Conservation (phyloP, 2,113 vertebrate genomes). For the Python bivittatus region DNA sequence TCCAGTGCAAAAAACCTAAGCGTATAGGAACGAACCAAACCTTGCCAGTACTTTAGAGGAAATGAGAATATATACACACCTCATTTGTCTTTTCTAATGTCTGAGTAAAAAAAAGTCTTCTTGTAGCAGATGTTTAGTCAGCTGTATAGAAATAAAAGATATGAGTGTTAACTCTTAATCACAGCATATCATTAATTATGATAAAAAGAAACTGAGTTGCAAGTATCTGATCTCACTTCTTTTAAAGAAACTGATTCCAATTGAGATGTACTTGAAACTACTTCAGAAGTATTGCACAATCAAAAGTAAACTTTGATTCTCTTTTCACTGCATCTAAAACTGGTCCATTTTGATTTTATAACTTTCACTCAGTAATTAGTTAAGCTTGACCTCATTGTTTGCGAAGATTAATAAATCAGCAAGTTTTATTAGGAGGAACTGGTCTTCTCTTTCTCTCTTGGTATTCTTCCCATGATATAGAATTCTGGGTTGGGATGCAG, state of each 20-base stretch:
- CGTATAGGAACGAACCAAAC: neutral
- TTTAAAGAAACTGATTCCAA: no score
- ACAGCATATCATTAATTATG: rapidly evolving
- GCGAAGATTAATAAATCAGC: rapidly evolving
- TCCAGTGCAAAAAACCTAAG: neutral
- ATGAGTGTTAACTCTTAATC: neutral
- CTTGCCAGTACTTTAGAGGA: neutral
- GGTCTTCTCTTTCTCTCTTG: conserved; percentile 48
- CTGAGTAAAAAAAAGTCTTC: neutral
- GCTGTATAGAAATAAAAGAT: neutral
- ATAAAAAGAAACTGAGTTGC: neutral
- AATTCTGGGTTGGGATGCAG: conserved; percentile 83
- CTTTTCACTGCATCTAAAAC: rapidly evolving
- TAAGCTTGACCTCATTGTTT: rapidly evolving
- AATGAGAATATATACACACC: neutral
- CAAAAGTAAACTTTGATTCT: no score
- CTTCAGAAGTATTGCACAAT: neutral
- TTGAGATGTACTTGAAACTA: neutral
- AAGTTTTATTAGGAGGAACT: rapidly evolving
- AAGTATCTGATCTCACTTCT: rapidly evolving
- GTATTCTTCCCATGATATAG: conserved; percentile 77
- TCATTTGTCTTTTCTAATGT: neutral
- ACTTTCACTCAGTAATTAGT: neutral
- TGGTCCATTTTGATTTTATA: neutral
- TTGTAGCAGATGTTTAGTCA: neutral